These are phyloP conservation scores for Nyctibius bracteatus DNA, from an alignment of 2,113 vertebrate species.

Conservation along the genomic window DNA sequence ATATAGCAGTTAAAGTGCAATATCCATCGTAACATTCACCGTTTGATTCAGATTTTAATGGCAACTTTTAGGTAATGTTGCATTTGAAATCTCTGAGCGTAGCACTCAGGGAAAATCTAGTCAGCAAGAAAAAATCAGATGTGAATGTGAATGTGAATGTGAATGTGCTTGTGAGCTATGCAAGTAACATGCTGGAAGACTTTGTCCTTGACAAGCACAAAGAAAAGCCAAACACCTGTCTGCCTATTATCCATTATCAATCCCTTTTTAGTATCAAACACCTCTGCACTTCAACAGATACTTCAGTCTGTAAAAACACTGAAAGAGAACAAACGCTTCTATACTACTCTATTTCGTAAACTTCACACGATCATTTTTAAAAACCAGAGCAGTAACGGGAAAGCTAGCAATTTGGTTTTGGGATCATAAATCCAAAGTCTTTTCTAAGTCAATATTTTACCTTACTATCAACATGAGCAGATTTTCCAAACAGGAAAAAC, in stretches of 20 bases:
- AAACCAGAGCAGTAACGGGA: not conserved
- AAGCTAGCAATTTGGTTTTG: not conserved
- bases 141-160: not conserved
- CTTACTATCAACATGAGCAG: not conserved
- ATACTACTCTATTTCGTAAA: not conserved
- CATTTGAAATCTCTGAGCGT: not conserved
- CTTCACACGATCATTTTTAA: fast-evolving
- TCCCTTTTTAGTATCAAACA: not conserved
- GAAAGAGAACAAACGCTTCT: not conserved
- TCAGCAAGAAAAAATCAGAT: conserved; percentile 25
- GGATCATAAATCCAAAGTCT: not conserved
- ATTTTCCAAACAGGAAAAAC: not conserved
- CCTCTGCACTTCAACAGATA: not conserved
- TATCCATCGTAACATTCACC: not conserved
- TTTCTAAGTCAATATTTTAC: not conserved
- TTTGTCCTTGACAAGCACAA: conserved; percentile 24
- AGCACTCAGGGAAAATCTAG: conserved; percentile 5
- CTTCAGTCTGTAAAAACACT: not conserved
- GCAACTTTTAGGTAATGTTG: not conserved
- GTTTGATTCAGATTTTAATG: conserved; percentile 1
- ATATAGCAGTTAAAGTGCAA: not conserved
- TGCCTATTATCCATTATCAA: not conserved
- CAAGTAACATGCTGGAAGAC: not conserved
- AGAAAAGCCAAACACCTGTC: conserved; percentile 4
- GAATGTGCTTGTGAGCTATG: not conserved